Percentiles rank a stretch among this genome's conserved stretches.
These are phyloP conservation scores for Boloria euphrosyne DNA, from an alignment of 2,888 invertebrate species.

Conservation along the genomic window DNA sequence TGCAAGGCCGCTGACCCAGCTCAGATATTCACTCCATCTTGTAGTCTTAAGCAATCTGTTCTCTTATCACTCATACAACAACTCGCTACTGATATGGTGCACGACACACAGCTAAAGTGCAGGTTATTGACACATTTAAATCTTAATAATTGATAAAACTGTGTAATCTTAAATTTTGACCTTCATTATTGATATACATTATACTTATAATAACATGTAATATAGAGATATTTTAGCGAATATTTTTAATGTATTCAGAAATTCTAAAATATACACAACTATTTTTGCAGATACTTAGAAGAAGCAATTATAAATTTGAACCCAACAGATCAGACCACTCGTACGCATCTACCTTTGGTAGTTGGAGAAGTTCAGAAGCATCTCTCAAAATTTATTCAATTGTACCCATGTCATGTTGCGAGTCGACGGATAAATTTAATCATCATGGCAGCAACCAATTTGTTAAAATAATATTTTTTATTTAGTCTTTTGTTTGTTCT, in stretches of 20 bases:
- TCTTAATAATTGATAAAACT: not conserved
- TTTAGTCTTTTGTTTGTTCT: conserved; percentile 1
- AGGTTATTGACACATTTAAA: conserved; percentile 47
- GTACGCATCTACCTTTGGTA: conserved; percentile 90
- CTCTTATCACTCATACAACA: conserved; percentile 96
- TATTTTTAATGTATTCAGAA: no score
- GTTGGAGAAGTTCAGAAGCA: conserved; percentile 88
- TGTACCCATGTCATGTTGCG: conserved; percentile 86
- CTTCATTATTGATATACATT: not conserved
- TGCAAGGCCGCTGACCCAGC: conserved; percentile 91
- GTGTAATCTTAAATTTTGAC: not conserved
- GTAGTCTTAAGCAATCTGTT: conserved; percentile 90
- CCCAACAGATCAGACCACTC: conserved; percentile 86
- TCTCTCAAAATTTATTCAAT: conserved; percentile 56
- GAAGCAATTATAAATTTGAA: conserved; percentile 92
- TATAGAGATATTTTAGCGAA: not conserved
- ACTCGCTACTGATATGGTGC: conserved; percentile 93
- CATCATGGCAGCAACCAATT: conserved; percentile 83
- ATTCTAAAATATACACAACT: not conserved
- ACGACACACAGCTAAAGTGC: conserved; percentile 84
- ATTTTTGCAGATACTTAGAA: conserved; percentile 87
- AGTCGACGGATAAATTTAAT: conserved; percentile 85
- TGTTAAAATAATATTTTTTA: conserved; percentile 45
- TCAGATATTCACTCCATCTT: conserved; percentile 86
- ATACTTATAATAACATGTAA: not conserved